Conservation (phyloP, 2,113 vertebrate species). For the Turdus rufiventris region DNA sequence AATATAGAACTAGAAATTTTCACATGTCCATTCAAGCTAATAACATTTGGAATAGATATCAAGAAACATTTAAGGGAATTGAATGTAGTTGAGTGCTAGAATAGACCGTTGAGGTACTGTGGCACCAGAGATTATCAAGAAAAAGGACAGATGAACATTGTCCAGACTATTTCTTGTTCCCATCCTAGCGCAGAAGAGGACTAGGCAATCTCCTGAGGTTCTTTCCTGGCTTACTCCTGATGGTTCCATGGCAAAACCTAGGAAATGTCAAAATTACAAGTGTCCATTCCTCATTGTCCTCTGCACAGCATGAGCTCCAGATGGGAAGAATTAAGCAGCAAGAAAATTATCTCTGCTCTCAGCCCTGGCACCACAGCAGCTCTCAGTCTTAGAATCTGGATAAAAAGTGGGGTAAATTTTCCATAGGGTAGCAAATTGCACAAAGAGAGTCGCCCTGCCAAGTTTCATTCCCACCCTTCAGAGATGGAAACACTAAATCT, state of each 20-base stretch:
- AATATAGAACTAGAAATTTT: background rate
- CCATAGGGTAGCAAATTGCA: background rate
- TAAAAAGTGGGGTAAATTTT: background rate
- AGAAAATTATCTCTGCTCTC: background rate
- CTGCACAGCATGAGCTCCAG: background rate
- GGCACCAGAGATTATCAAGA: background rate
- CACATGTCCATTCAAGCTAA: background rate
- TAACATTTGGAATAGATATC: background rate
- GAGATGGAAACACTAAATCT: background rate
- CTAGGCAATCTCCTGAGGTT: background rate
- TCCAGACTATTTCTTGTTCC: background rate
- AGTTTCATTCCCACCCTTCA: background rate
- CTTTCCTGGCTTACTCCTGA: background rate
- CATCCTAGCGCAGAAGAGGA: background rate
- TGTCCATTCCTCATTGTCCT: background rate
- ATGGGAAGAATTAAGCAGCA: constrained; percentile 2
- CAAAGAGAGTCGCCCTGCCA: background rate
- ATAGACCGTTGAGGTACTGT: background rate
- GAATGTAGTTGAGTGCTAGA: background rate
- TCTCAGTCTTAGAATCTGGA: background rate
- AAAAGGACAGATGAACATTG: background rate
- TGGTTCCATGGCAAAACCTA: background rate
- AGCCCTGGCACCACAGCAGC: background rate
- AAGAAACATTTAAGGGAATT: background rate
- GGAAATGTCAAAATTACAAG: background rate